Percentiles rank a stretch among this genome's conserved stretches.
Conservation (phyloP, 1,140 invertebrate genomes). For the Anastatus disparis region DNA sequence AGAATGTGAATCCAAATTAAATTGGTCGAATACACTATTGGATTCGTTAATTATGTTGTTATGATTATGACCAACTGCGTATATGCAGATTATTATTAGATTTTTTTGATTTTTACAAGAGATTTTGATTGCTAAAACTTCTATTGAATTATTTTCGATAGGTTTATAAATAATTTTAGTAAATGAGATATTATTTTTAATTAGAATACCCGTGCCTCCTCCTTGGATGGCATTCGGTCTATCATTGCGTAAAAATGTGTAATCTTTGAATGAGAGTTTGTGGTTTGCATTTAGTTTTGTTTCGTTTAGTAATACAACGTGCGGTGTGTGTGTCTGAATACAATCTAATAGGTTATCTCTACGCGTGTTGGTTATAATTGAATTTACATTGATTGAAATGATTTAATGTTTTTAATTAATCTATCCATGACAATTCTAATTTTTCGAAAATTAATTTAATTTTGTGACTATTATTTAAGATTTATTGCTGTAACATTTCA, state of each 20-base stretch:
- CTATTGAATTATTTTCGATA: neutral
- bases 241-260: constrained; percentile 38
- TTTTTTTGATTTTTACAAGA: constrained; percentile 19
- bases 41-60: constrained; percentile 25
- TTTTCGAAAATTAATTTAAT: too few species aligned
- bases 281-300: constrained; percentile 39
- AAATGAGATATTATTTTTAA: constrained; percentile 38
- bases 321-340: constrained; percentile 31
- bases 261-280: constrained; percentile 35
- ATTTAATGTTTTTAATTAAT: too few species aligned
- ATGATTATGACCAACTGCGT: neutral
- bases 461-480: too few species aligned
- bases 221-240: constrained; percentile 28
- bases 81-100: constrained; percentile 31
- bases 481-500: too few species aligned
- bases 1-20: too few species aligned
- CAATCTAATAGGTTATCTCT: constrained; percentile 7
- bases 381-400: constrained; percentile 38
- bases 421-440: too few species aligned
- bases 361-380: constrained; percentile 34
- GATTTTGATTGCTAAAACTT: too few species aligned
- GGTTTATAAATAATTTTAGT: neutral
- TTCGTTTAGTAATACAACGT: constrained; percentile 34
- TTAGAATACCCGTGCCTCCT: constrained; percentile 44
- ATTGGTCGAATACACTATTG: neutral